Evolutionary conservation across 2,797 vertebrate species (phyloP), one percentile per base, ranked within the genome.

Genomic region (Chrysolophus pictus): DNA sequence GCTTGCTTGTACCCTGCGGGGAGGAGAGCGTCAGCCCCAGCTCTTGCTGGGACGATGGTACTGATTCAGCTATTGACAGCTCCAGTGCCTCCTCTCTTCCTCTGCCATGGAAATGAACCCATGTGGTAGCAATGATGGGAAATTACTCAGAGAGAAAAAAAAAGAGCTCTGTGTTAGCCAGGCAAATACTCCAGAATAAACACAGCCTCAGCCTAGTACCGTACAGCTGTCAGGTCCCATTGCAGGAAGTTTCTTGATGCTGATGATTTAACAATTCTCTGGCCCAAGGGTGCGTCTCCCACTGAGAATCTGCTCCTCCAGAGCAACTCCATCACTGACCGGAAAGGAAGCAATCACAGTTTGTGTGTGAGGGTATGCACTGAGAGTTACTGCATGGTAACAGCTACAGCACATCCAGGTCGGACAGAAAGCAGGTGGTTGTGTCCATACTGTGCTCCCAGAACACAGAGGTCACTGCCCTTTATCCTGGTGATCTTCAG

Each of bases 251-350:
- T 93, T 65, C 90, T 68, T 60, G 63, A 82, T 22, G 76, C 58
- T 87, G 94, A 79, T 82, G 74, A 94, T 88, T 55, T 62, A 95
- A 90, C 15, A 8, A 49, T 65, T 53, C 58, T 90, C 81, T 87
- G 68, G 78, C 95, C 90, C 75, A 42, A 37, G 90, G 95, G 91
- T 80, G 35, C 88, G 47, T 70, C 64, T 94, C 83, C 83, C 77
- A 15, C 39, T 31, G 78, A 1, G 13, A 56, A 76, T 82, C 62
- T 12, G 77, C 63, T 86, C 69, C 87, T 84, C 84, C 47, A 22
- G 63, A 74, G 84, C 37, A 0, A 24, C 51, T 35, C 73, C 65
- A 37, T 58, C 69, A 2, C 47, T 90, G 94, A 47, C 72, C 88
- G 65, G 93, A 72, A 74, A 84, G 78, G 84, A 77, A 77, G 77